Conservation (phyloP, 2,888 invertebrate species). For the Harpagoxenus sublaevis region DNA sequence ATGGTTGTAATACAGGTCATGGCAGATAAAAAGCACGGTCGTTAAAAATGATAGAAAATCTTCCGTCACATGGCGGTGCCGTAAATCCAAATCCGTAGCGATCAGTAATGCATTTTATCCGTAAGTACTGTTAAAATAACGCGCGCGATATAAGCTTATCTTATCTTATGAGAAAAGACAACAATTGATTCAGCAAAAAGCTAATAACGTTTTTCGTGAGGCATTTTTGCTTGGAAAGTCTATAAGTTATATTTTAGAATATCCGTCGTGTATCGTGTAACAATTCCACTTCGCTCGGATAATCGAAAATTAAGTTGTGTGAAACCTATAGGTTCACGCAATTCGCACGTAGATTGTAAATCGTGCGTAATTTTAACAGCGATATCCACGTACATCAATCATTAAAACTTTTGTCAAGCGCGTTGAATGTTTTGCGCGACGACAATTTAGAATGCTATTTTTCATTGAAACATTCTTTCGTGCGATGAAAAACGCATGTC, state of each 20-base stretch:
- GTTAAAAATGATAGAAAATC: neutral
- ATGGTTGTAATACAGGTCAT: slow-evolving; percentile 72
- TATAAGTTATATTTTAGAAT: neutral
- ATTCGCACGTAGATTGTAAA: neutral
- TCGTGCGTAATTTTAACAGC: neutral
- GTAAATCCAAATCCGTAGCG: slow-evolving; percentile 74
- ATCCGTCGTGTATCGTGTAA: neutral
- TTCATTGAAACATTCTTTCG: slow-evolving; percentile 22
- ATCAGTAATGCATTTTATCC: slow-evolving; percentile 60
- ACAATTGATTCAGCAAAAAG: neutral
- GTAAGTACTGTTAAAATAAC: slow-evolving; percentile 51
- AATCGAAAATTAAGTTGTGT: neutral
- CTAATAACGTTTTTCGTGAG: neutral
- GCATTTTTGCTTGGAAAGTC: neutral
- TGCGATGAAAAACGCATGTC: slow-evolving; percentile 23
- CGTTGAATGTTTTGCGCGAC: neutral
- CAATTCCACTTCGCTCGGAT: neutral
- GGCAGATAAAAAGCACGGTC: slow-evolving; percentile 34
- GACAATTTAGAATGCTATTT: neutral
- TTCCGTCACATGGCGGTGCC: slow-evolving; percentile 23
- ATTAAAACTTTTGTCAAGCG: neutral
- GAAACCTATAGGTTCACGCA: neutral
- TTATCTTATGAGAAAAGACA: neutral
- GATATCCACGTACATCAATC: neutral
- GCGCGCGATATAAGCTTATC: neutral